Base-by-base conservation (phyloP, 2,888 invertebrate species). In the Leptothorax acervorum region DNA sequence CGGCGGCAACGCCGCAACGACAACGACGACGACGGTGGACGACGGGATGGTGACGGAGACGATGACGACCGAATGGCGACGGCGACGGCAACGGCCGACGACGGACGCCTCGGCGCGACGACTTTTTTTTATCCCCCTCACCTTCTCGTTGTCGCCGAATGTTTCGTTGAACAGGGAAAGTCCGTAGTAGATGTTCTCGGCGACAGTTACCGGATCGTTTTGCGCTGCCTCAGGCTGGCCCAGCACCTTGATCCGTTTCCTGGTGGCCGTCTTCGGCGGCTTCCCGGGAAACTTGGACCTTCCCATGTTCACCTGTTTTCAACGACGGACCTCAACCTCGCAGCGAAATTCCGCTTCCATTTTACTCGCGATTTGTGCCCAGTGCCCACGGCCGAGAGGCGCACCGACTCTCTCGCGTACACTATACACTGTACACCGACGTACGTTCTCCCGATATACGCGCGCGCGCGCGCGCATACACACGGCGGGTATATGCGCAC, bases 211-310 rank as follows among this genome's bases (percentile, higher is more conserved):
- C 93, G 95, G 94, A 93, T 96, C 95, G 93, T 94, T 95, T 94
- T 95, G 95, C 87, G 92, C 92, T 86, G 92, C 91, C 91, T 96
- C 95, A 94, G 96, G 95, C 93, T 96, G 96, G 93, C 96, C 96
- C 95, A 97, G 96, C 95, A 98, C 97, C 96, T 97, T 97, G 94
- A 98, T 96, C 95, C 98, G 97, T 95, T 97, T 97, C 96, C 97
- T 97, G 95, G 97, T 97, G 95, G 97, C 97, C 96, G 97, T 97
- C 96, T 97, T 98, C 92, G 97, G 97, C 95, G 98, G 98, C 96
- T 97, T 98, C 94, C 98, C 98, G 95, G 98, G 98, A 96, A 98
- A 98, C 96, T 97, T 97, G 95, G 97, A 97, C 96, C 97, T 97
- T 96, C 97, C 97, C 97, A 97, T 97, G 95, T 96, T 96, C 96